Evolutionary conservation across 2,888 invertebrate species (phyloP), one percentile per base, ranked within the genome.

Genomic region (Aphrophora alni): DNA sequence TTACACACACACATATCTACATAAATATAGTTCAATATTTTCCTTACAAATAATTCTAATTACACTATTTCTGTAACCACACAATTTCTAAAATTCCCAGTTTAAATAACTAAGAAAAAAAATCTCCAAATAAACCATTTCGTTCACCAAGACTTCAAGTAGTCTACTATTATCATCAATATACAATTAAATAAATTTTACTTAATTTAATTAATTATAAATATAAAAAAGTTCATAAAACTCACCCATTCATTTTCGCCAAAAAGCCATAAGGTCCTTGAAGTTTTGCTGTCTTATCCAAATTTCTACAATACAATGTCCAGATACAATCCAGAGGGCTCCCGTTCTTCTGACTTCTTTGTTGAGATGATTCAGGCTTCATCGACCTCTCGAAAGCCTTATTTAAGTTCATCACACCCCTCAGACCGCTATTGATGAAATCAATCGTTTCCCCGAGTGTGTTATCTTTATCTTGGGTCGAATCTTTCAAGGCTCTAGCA

Each of bases 221-320:
- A 33, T 33, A 33, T 33, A 33, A n/a, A n/a, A n/a, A n/a, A n/a
- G n/a, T n/a, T n/a, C n/a, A n/a, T n/a, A n/a, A n/a, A 33, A 84
- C 87, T 87, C 83, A 92, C 92, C 92, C 91, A 86, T 92, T 92
- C 82, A 92, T 90, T 84, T 91, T 90, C 0, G 92, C 92, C 87
- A 92, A 90, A 1, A 91, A 89, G 0, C 91, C 90, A 83, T 91
- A 92, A 0, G 91, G 90, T 0, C 91, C 88, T 17, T 88, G 88
- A 71, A 91, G 85, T 75, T 89, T 89, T 0, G 90, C 88, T 0
- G 91, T 91, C 0, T 89, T 90, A 5, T 89, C 90, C 80, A 92
- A 87, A 87, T 91, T 91, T 77, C 89, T 87, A 85, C 92, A 92
- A 85, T 92, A 92, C 72, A 92, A 85, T 79, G 91, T 87, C 92